A percentile compares a stretch with the other conserved stretches of the same genome.
These are phyloP conservation scores for Galendromus occidentalis DNA, from an alignment of 1,140 invertebrate genomes.

Conservation along the genomic window DNA sequence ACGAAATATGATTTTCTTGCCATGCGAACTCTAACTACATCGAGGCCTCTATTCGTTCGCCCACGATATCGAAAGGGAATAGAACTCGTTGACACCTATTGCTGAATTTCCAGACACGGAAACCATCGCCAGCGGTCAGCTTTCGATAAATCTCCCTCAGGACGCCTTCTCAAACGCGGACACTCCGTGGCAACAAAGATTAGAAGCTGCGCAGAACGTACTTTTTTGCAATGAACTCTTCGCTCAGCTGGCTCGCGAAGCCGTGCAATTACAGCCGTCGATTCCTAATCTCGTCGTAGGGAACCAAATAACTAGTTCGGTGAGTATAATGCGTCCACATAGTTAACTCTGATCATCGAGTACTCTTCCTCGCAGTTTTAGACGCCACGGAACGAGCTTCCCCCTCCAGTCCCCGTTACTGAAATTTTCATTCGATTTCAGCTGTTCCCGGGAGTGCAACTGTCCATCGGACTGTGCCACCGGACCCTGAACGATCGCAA, in stretches of 20 bases:
- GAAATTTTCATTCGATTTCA: conserved; percentile 25
- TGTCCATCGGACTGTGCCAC: conserved; percentile 39
- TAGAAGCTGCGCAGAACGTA: conserved; percentile 90
- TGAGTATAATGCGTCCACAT: conserved; percentile 29
- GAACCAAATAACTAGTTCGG: conserved; percentile 86
- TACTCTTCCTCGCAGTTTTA: conserved; percentile 5
- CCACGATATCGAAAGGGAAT: too few relatives aligned
- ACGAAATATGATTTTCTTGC: too few relatives aligned
- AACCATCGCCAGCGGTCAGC: conserved; percentile 28
- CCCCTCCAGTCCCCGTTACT: too few relatives aligned
- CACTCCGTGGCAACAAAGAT: conserved; percentile 75
- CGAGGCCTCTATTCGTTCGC: too few relatives aligned
- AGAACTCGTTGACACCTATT: conserved; percentile 33
- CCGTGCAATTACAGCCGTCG: conserved; percentile 68
- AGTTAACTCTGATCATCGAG: background rate
- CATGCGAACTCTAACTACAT: too few relatives aligned
- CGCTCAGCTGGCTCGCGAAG: conserved; percentile 76
- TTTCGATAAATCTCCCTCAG: conserved; percentile 28
- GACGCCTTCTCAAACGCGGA: conserved; percentile 39
- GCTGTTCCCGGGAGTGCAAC: conserved; percentile 76
- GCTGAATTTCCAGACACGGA: conserved; percentile 26
- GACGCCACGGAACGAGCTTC: too few relatives aligned
- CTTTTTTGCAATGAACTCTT: conserved; percentile 93
- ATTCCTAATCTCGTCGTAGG: conserved; percentile 91
- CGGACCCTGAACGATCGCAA: conserved; percentile 28